These are phyloP conservation scores for Hippopotamus amphibius DNA, from an alignment of 2,113 vertebrate genomes.

Conservation along the genomic window DNA sequence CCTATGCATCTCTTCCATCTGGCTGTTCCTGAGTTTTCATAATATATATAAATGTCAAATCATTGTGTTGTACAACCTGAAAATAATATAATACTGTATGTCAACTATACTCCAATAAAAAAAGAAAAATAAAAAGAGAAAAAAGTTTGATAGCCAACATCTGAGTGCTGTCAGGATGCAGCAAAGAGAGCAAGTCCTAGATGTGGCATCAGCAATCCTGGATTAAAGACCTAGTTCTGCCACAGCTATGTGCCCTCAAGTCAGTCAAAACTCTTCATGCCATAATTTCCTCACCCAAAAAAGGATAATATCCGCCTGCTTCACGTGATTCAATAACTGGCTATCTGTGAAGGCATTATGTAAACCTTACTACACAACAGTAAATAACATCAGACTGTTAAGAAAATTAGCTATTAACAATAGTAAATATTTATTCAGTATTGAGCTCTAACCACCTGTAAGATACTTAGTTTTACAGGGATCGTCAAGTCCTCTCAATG, in stretches of 20 bases:
- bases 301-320: neutral
- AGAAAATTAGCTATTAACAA: slow-evolving; percentile 10
- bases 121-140: neutral
- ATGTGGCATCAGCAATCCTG: neutral
- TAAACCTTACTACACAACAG: neutral
- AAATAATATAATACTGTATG: neutral
- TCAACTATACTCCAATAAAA: neutral
- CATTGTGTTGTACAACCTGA: neutral
- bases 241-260: neutral
- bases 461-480: neutral
- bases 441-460: neutral
- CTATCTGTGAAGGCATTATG: neutral
- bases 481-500: neutral
- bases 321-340: neutral
- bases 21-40: neutral
- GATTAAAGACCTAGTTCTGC: neutral
- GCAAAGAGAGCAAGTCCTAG: neutral
- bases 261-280: neutral
- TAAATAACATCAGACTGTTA: neutral
- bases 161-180: neutral
- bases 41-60: neutral
- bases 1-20: neutral
- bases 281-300: neutral
- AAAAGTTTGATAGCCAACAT: neutral
- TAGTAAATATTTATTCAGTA: neutral